Conservation (phyloP, 2,113 vertebrate genomes). For the Tretioscincus oriximinensis region DNA sequence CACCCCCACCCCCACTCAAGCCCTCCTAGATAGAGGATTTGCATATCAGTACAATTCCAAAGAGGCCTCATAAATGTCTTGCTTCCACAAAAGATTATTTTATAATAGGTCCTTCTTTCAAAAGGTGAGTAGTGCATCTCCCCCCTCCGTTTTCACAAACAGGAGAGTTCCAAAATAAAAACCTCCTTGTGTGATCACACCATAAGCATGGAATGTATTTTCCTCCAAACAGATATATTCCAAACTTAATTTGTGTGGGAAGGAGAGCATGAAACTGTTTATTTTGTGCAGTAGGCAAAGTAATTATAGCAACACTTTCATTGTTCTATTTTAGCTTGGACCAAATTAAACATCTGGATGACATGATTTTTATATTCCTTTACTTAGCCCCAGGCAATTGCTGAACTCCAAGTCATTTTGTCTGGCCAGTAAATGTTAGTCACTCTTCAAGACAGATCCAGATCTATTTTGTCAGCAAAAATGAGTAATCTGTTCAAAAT, state of each 20-base stretch:
- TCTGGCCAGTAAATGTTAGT: constrained; percentile 19
- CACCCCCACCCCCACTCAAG: too few species aligned
- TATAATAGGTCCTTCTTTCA: too few species aligned
- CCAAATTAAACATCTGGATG: constrained; percentile 3
- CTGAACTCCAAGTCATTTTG: constrained; percentile 12
- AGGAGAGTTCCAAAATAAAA: too few species aligned
- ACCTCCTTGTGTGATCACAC: too few species aligned
- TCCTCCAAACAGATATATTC: background rate
- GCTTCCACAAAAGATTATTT: too few species aligned
- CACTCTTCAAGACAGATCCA: background rate
- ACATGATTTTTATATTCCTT: constrained; percentile 36
- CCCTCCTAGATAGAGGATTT: too few species aligned
- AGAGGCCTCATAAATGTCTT: too few species aligned
- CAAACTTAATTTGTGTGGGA: background rate
- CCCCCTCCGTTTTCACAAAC: too few species aligned
- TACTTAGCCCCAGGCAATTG: constrained; percentile 10
- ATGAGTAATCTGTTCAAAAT: background rate
- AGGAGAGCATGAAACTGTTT: background rate
- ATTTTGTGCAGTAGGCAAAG: constrained; percentile 2
- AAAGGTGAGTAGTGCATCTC: too few species aligned
- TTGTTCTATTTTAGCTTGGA: constrained; percentile 40
- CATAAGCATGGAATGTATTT: background rate
- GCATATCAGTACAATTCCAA: too few species aligned
- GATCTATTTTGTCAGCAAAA: background rate
- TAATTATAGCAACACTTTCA: background rate